These are phyloP conservation scores for Nasonia longicornis DNA, from an alignment of 1,140 invertebrate genomes.

Conservation along the genomic window DNA sequence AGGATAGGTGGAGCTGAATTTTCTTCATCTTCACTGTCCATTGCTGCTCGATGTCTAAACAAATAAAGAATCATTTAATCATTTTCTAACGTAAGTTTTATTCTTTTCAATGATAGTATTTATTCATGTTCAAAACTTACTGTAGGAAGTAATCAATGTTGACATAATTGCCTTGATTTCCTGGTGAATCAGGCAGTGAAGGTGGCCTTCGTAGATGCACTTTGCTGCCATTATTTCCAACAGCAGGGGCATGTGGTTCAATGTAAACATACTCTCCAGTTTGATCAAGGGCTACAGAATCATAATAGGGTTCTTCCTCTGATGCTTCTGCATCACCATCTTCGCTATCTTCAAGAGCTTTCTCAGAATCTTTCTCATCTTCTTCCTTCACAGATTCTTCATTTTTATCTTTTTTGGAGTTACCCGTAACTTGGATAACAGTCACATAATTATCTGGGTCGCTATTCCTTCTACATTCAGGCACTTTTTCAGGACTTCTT, in stretches of 20 bases:
- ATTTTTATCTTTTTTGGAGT: slow-evolving; percentile 64
- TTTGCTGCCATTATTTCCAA: slow-evolving; percentile 59
- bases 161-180: slow-evolving; percentile 85
- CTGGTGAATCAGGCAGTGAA: slow-evolving; percentile 79
- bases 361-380: slow-evolving; percentile 65
- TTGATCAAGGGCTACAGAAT: slow-evolving; percentile 83
- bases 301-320: slow-evolving; percentile 83
- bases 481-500: slow-evolving; percentile 64
- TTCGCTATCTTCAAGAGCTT: slow-evolving; percentile 62
- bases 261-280: slow-evolving; percentile 84
- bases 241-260: slow-evolving; percentile 72
- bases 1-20: slow-evolving; percentile 65
- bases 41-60: slow-evolving; percentile 63
- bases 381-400: slow-evolving; percentile 63
- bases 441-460: slow-evolving; percentile 84
- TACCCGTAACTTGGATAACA: slow-evolving; percentile 86
- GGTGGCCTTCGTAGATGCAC: slow-evolving; percentile 62
- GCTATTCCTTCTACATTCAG: slow-evolving; percentile 65
- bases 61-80: slow-evolving; percentile 8
- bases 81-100: neutral
- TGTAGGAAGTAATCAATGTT: slow-evolving; percentile 91
- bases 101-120: neutral
- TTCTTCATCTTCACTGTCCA: slow-evolving; percentile 68
- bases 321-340: slow-evolving; percentile 70
- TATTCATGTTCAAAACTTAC: slow-evolving; percentile 68